Evolutionary conservation across 2,797 vertebrate species (phyloP), one percentile per base, ranked within the genome.

Genomic region (Argyrosomus regius): DNA sequence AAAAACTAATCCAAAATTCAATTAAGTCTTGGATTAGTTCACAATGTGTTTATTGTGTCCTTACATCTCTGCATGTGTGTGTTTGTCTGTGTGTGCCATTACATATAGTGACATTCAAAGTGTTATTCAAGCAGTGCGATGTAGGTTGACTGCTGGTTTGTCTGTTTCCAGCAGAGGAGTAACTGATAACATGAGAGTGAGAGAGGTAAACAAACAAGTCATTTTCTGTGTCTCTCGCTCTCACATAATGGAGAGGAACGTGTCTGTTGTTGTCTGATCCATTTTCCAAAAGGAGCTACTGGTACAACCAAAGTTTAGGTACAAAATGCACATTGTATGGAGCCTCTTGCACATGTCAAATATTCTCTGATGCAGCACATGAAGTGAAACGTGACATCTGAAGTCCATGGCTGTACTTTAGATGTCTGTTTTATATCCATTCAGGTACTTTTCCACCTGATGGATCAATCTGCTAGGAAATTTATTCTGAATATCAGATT

Each of bases 21-120:
- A n/a, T 11, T 52, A 45, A 4, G 12, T 10, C n/a, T 64, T 18
- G 50, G 31, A 48, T 28, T 18, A 48, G 3, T 61, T 31, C 6
- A 54, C 28, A 24, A 1, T 10, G 26, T 61, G 56, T 66, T 45
- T 49, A 7, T 24, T 39, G 20, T 45, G 60, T 28, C 12, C 3
- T 2, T 18, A 0, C 50, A 56, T 71, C 20, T 41, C 13, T 35
- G 17, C 28, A 4, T 63, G 52, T 54, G 52, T 54, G 52, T 54
- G 60, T 48, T 12, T 66, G 26, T 39, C 26, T 45, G 16, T 54
- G 57, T 58, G 20, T 66, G 57, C 22, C 49, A 0, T 68, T 50
- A 57, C 63, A 57, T 74, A 61, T 62, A 14, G 56, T 75, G 73
- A 77, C 72, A 81, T 78, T 58, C 54, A 79, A 49, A 75, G 79